Percentiles rank a stretch among this genome's conserved stretches.
phyloP scores from a whole-genome alignment of 2,888 invertebrate species.

The Schizaphis graminum region DNA sequence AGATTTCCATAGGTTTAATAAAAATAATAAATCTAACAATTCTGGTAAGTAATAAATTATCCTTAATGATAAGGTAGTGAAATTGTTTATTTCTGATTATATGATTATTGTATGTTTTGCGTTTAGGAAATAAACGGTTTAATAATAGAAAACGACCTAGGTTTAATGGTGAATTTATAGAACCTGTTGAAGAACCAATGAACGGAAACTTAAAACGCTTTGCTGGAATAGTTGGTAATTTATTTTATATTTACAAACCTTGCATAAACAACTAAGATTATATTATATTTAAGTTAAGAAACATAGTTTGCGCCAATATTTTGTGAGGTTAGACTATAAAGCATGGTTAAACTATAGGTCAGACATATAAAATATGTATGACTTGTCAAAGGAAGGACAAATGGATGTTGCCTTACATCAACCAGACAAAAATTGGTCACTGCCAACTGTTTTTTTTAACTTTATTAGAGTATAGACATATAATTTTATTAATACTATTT shows the following conservation, averaged over 20 bases:
- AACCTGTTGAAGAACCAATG: conserved; percentile 57
- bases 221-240: conserved; percentile 58
- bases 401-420: too few species aligned
- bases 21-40: conserved; percentile 50
- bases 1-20: conserved; percentile 59
- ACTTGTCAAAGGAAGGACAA: too few species aligned
- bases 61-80: background rate
- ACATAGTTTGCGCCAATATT: too few species aligned
- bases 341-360: too few species aligned
- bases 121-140: conserved; percentile 35
- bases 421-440: too few species aligned
- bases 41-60: conserved; percentile 26
- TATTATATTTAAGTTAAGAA: too few species aligned
- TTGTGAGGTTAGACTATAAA: too few species aligned
- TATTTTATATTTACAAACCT: conserved; percentile 3
- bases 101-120: background rate
- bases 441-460: too few species aligned
- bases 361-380: too few species aligned
- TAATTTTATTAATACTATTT: too few species aligned
- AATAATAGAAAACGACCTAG: conserved; percentile 48
- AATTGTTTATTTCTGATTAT: background rate
- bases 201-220: conserved; percentile 63
- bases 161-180: conserved; percentile 33
- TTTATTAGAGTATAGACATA: too few species aligned
- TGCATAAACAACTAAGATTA: background rate